These are phyloP conservation scores for Rhinichthys osculus DNA, from an alignment of 2,797 vertebrate genomes.

Conservation along the genomic window DNA sequence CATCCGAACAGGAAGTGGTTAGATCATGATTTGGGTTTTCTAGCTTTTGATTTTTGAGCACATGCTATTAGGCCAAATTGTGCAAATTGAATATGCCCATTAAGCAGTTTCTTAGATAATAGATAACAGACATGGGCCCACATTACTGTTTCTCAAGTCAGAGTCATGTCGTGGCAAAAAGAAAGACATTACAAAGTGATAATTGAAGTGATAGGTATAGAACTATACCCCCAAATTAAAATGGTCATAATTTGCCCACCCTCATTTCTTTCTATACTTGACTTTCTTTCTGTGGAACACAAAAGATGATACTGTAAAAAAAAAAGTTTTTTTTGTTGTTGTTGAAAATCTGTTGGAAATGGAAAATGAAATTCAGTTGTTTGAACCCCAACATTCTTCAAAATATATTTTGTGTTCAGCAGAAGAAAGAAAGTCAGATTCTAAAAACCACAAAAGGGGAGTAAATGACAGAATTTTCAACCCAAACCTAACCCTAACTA, in stretches of 20 bases:
- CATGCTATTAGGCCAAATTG: background rate
- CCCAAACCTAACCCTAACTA: too few species aligned
- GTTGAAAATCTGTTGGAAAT: background rate
- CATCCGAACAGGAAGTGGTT: slow-evolving; percentile 51
- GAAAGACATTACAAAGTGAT: background rate
- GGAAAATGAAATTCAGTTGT: too few species aligned
- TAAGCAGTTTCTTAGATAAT: slow-evolving; percentile 6
- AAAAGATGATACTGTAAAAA: background rate
- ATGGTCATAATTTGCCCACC: background rate
- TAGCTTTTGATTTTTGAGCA: slow-evolving; percentile 38
- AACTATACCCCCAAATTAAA: background rate
- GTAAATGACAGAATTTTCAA: background rate
- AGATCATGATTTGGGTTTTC: slow-evolving; percentile 17
- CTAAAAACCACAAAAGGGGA: background rate
- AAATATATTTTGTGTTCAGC: background rate
- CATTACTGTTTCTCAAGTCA: background rate
- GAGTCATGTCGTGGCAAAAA: background rate
- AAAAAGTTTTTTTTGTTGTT: background rate
- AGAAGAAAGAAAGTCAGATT: background rate
- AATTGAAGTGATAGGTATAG: background rate
- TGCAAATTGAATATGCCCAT: slow-evolving; percentile 20
- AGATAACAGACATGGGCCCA: background rate
- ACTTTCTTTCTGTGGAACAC: background rate
- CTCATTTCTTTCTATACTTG: background rate
- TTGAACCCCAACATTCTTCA: background rate